phyloP scores from a whole-genome alignment of 2,797 vertebrate genomes.

The Pyrocephalus nanus region DNA sequence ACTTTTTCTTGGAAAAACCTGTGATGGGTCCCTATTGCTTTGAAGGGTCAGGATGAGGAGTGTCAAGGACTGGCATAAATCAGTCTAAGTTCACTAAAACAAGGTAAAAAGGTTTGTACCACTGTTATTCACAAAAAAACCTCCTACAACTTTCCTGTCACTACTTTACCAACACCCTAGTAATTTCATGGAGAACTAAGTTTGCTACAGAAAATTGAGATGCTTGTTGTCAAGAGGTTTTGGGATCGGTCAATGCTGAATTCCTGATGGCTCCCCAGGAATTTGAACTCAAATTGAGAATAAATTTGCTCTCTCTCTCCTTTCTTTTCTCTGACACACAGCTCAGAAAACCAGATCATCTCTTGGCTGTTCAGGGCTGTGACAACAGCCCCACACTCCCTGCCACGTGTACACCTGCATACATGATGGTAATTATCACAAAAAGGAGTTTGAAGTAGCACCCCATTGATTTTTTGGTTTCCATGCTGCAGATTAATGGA shows the following conservation, averaged over 20 bases:
- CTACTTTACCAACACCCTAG: background rate
- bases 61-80: background rate
- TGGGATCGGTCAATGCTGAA: background rate
- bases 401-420: background rate
- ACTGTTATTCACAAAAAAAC: background rate
- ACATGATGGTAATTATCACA: conserved; percentile 7
- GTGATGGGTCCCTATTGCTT: background rate
- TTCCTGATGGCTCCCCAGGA: background rate
- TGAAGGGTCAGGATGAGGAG: background rate
- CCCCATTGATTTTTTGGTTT: conserved; percentile 66
- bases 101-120: background rate
- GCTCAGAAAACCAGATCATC: background rate
- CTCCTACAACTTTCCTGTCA: background rate
- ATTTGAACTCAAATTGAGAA: background rate
- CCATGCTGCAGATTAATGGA: conserved; percentile 65
- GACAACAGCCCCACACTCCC: background rate
- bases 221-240: background rate
- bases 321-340: background rate
- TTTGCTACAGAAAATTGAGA: background rate
- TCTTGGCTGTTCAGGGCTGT: background rate
- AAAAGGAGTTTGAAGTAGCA: conserved; percentile 37
- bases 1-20: background rate
- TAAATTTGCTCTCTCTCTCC: background rate
- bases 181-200: background rate
- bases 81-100: background rate